Base-by-base conservation (phyloP, 2,888 invertebrate species). In the Hartigia nigra region DNA sequence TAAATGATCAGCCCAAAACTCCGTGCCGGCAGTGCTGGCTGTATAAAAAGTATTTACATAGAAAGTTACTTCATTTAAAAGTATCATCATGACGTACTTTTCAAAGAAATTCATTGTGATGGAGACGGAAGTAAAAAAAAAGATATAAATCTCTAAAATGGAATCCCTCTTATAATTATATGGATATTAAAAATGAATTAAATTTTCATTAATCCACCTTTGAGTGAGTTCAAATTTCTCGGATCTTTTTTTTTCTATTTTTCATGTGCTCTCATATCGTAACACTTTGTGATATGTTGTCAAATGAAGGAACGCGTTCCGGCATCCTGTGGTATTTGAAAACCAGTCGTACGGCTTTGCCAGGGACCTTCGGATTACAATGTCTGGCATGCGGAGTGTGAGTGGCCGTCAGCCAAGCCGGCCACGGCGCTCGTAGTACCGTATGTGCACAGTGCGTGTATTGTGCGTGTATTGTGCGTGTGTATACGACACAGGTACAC, bases 261-360 rank as follows among this genome's bases (percentile, higher is more conserved):
- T 1, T 11, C 23, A 35, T 14, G 31, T 72, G 31, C 31, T 35
- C 34, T 5, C 72, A 72, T 72, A 32, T 72, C 34, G 14, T 72
- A 34, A 12, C 34, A 12, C 31, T 72, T 72, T 72, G 72, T 23
- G 31, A 72, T 14, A 72, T 55, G 31, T 72, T 31, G 72, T 35
- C 72, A 34, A 34, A 77, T 80, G 79, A 77, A 75, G 69, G 77
- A 79, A 84, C 78, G 80, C 75, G 72, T 69, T 77, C 72, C 74
- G 32, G 74, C 35, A 74, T 31, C 36, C 76, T 69, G 39, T 23
- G 81, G 76, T 84, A 83, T 84, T 84, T 78, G 80, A 80, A 81
- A 84, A 88, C 86, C 84, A 87, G 88, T 88, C 81, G 81, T 83
- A 82, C 83, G 83, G 84, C 86, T 87, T 88, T 84, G 85, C 83